These are phyloP conservation scores for Mylabris sibirica DNA, from an alignment of 2,888 invertebrate genomes.

Conservation along the genomic window DNA sequence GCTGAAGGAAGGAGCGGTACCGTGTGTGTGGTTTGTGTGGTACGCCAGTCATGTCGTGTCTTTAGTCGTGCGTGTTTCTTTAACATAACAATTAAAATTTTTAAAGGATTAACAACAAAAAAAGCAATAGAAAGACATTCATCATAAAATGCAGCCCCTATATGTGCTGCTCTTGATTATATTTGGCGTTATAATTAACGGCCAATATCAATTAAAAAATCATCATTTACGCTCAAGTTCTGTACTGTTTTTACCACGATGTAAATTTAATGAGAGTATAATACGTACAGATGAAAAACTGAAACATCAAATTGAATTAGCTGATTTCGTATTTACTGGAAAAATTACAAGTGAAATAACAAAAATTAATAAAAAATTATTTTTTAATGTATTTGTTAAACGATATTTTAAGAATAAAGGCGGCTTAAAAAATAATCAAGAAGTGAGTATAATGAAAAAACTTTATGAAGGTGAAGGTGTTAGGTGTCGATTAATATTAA, in stretches of 20 bases:
- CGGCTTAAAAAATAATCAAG: conserved; percentile 48
- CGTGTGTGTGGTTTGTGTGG: conserved; percentile 42
- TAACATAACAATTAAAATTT: conserved; percentile 15
- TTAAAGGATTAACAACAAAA: conserved; percentile 19
- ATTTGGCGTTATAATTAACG: not conserved
- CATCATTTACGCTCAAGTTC: conserved; percentile 34
- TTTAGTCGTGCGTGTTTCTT: conserved; percentile 51
- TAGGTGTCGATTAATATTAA: conserved; percentile 56
- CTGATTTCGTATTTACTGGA: conserved; percentile 58
- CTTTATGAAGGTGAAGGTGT: conserved; percentile 57
- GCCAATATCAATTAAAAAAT: conserved; percentile 4
- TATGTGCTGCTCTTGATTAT: not conserved
- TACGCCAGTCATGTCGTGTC: conserved; percentile 56
- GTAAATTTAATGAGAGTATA: conserved; percentile 56
- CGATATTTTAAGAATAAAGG: conserved; percentile 56
- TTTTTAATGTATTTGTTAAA: conserved; percentile 55
- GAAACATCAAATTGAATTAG: conserved; percentile 45
- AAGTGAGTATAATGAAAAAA: conserved; percentile 54
- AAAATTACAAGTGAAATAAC: conserved; percentile 56
- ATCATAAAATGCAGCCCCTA: not conserved
- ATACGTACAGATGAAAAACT: conserved; percentile 53
- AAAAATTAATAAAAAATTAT: conserved; percentile 48
- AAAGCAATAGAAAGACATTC: not conserved
- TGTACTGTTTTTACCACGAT: conserved; percentile 51
- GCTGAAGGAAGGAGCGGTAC: conserved; percentile 56